Conservation (phyloP, 2,797 vertebrate genomes). For the Takifugu ocellatus region DNA sequence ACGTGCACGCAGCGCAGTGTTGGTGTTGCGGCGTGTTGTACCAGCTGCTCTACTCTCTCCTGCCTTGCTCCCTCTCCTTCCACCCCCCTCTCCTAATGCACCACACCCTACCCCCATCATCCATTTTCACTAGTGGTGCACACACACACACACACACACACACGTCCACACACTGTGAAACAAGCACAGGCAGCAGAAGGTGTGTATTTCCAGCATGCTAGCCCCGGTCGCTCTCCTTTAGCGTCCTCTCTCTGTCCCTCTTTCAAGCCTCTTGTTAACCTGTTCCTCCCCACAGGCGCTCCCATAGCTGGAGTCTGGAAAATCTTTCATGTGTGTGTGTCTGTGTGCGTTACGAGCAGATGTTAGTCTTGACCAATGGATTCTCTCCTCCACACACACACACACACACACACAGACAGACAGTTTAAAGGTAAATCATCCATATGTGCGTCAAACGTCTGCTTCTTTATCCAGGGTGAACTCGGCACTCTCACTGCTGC, state of each 20-base stretch:
- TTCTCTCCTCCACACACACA: constrained; percentile 19
- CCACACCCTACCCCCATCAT: constrained; percentile 22
- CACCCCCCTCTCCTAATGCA: constrained; percentile 17
- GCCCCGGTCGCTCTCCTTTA: constrained; percentile 51
- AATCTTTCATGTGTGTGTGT: constrained; percentile 46
- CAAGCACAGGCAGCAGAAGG: constrained; percentile 51
- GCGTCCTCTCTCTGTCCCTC: constrained; percentile 26
- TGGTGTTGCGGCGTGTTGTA: constrained; percentile 57
- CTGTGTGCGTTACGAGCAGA: constrained; percentile 46
- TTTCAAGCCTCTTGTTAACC: constrained; percentile 37
- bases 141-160: constrained; percentile 17
- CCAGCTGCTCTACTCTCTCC: constrained; percentile 60
- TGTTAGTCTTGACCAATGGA: constrained; percentile 55
- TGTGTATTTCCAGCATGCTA: constrained; percentile 80
- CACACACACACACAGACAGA: constrained; percentile 19
- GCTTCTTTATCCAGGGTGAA: constrained; percentile 10
- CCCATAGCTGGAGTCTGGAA: constrained; percentile 66
- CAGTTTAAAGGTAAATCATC: constrained; percentile 1
- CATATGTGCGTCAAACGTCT: constrained; percentile 9
- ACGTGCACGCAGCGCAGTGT: constrained; percentile 33
- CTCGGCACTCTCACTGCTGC: constrained; percentile 4
- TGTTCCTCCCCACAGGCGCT: constrained; percentile 62
- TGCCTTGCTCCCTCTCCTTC: constrained; percentile 40
- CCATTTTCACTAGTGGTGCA: constrained; percentile 18
- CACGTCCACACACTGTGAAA: constrained; percentile 18